Percentiles rank a stretch among this genome's conserved stretches.
Evolutionary conservation across 2,888 invertebrate species (phyloP).

Genomic region (Norana najaformis): DNA sequence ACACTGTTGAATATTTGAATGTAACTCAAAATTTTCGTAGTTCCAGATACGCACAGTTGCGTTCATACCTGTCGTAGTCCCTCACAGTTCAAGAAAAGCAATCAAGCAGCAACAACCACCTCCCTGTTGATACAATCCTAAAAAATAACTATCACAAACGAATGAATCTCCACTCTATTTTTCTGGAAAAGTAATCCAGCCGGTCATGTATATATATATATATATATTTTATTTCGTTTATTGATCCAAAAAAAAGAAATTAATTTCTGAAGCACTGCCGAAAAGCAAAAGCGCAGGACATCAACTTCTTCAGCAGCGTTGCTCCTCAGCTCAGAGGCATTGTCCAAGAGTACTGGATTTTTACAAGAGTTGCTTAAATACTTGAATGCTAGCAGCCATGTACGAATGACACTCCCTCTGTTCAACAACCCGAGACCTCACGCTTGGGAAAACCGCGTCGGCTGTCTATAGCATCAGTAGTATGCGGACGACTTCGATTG

Average conservation of each 20-base stretch:
- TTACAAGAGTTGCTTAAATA: background rate
- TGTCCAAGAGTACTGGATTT: background rate
- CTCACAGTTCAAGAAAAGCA: background rate
- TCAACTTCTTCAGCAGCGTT: background rate
- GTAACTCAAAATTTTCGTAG: too few species aligned
- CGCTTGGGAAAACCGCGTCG: background rate
- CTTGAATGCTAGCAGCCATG: background rate
- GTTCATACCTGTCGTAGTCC: background rate
- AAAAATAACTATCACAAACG: background rate
- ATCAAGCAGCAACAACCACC: background rate
- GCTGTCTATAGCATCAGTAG: background rate
- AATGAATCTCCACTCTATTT: background rate
- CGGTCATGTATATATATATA: background rate
- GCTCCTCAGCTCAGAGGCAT: background rate
- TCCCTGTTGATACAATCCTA: background rate
- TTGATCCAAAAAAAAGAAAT: too few species aligned
- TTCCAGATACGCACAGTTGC: too few species aligned
- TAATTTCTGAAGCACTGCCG: background rate
- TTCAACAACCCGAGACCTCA: background rate
- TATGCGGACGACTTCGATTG: background rate
- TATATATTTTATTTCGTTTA: too few species aligned
- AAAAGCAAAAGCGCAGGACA: background rate
- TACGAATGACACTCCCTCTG: background rate
- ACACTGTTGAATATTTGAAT: background rate
- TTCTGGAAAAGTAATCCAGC: background rate